phyloP scores from a whole-genome alignment of 2,797 vertebrate genomes.

The Microhierax caerulescens region DNA sequence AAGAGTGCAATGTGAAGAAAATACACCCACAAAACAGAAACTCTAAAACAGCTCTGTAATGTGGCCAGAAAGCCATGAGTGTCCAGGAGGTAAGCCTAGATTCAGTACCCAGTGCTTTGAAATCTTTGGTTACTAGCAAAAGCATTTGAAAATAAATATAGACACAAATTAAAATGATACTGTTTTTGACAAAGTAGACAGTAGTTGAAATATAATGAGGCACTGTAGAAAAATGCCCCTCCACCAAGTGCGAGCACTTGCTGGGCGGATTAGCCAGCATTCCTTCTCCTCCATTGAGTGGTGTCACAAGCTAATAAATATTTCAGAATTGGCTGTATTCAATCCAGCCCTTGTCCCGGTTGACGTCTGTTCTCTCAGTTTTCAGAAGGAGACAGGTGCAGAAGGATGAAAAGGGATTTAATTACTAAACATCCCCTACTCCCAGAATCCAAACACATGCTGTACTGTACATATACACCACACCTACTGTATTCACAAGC shows the following conservation, averaged over 20 bases:
- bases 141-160: conserved; percentile 61
- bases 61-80: background rate
- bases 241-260: conserved; percentile 72
- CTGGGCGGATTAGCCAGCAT: conserved; percentile 86
- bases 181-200: conserved; percentile 71
- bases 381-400: conserved; percentile 95
- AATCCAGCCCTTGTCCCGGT: conserved; percentile 85
- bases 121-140: conserved; percentile 48
- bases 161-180: conserved; percentile 66
- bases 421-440: conserved; percentile 91
- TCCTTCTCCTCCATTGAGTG: conserved; percentile 87
- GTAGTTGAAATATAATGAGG: conserved; percentile 78
- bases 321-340: conserved; percentile 96
- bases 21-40: background rate
- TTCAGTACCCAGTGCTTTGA: background rate
- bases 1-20: background rate
- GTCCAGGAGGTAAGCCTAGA: background rate
- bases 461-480: conserved; percentile 69
- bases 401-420: conserved; percentile 94
- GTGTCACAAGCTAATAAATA: conserved; percentile 98
- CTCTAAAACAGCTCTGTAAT: background rate
- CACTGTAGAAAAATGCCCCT: conserved; percentile 75
- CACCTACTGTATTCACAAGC: conserved; percentile 44
- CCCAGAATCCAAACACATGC: conserved; percentile 78
- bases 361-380: conserved; percentile 92